These are phyloP conservation scores for Stichopus horrens DNA, from an alignment of 53 echinoderm and acorn worm genomes.

Conservation along the genomic window DNA sequence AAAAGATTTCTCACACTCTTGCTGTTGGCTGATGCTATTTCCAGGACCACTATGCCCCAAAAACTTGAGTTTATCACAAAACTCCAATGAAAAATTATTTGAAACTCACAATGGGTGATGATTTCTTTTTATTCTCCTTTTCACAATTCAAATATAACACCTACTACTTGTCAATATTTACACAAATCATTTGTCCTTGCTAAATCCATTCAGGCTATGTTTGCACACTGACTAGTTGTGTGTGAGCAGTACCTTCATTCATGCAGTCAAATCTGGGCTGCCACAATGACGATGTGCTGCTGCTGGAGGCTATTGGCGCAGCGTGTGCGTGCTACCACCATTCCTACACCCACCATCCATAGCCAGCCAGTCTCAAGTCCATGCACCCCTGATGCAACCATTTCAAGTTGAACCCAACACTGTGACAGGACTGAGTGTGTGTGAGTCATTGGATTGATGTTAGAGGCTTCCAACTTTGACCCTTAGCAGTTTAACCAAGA, in stretches of 20 bases:
- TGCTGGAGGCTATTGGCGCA: background rate
- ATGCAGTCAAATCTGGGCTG: too few species aligned
- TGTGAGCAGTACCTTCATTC: too few species aligned
- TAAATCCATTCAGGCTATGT: background rate
- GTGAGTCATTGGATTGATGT: background rate
- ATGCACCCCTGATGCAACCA: background rate
- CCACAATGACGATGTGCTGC: background rate
- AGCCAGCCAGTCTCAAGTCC: too few species aligned
- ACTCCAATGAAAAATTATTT: background rate
- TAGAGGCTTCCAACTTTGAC: conserved; percentile 10
- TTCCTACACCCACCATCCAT: too few species aligned
- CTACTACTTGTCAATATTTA: conserved; percentile 26
- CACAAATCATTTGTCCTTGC: conserved; percentile 31
- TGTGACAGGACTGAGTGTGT: background rate
- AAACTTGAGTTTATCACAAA: too few species aligned
- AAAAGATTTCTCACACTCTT: background rate
- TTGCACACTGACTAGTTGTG: too few species aligned
- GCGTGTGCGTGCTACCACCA: background rate
- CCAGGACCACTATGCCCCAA: too few species aligned
- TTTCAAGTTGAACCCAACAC: background rate
- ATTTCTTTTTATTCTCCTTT: background rate
- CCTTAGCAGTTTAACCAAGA: conserved; percentile 26
- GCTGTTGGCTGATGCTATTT: background rate
- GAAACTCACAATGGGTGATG: background rate
- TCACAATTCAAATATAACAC: background rate